Conservation (phyloP, 2,113 vertebrate species). For the Muntiacus reevesi region DNA sequence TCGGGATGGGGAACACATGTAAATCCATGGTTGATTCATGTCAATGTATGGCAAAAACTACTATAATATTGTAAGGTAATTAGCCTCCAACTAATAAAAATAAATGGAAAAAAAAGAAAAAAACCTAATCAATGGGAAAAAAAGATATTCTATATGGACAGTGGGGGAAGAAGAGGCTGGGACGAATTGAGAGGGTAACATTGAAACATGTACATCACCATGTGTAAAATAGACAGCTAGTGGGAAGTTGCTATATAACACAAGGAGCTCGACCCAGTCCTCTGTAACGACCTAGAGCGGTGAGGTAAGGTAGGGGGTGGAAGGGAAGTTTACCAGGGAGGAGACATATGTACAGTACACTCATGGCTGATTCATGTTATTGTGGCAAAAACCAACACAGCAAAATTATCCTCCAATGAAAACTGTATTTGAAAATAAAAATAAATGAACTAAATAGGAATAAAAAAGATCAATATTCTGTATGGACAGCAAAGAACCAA, state of each 20-base stretch:
- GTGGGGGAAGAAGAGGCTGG: neutral
- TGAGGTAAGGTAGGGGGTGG: accelerated
- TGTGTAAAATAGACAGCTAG: neutral
- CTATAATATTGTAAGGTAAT: no score
- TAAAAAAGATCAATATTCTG: neutral
- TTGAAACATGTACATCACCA: accelerated
- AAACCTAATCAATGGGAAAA: no score
- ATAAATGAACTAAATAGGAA: neutral
- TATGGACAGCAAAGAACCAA: neutral
- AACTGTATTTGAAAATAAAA: neutral
- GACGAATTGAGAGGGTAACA: accelerated
- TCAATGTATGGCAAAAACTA: no score
- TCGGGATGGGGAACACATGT: no score
- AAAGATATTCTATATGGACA: neutral
- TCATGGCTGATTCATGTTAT: neutral
- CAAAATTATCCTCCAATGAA: neutral
- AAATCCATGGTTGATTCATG: no score
- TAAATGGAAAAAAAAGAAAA: no score
- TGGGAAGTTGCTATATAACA: neutral
- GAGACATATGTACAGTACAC: accelerated
- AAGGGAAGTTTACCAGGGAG: neutral
- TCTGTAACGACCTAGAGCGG: accelerated
- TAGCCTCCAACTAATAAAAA: no score
- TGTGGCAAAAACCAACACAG: neutral
- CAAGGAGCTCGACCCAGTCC: neutral